Percentiles rank a stretch among this genome's conserved stretches.
Conservation (phyloP, 2,888 invertebrate genomes). For the Hofmannophila pseudospretella region DNA sequence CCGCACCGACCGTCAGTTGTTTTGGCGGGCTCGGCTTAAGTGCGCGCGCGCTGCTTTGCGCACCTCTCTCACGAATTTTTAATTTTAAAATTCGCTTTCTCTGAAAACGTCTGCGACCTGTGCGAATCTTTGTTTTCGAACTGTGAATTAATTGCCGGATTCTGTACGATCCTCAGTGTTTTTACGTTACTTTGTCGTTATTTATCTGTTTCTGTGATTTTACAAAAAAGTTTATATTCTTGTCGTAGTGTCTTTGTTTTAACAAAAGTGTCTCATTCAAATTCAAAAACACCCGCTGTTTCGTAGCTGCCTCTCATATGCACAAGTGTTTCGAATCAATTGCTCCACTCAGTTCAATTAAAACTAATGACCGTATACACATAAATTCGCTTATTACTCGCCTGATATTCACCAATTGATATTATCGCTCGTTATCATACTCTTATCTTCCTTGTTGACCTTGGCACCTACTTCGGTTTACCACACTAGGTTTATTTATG, state of each 20-base stretch:
- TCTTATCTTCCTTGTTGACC: constrained; percentile 40
- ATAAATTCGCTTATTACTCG: constrained; percentile 31
- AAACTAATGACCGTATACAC: constrained; percentile 22
- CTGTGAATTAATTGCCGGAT: constrained; percentile 4
- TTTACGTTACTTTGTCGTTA: not conserved
- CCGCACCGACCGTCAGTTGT: constrained; percentile 67
- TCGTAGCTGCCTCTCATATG: constrained; percentile 12
- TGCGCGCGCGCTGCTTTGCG: constrained; percentile 46
- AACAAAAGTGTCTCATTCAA: not conserved
- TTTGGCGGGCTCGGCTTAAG: constrained; percentile 49
- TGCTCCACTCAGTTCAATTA: constrained; percentile 25
- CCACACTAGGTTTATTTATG: constrained; percentile 13
- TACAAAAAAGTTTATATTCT: not conserved
- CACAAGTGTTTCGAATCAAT: constrained; percentile 31
- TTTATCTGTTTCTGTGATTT: not conserved
- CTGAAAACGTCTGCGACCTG: constrained; percentile 9
- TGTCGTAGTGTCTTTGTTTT: not conserved
- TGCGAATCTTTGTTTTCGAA: constrained; percentile 7
- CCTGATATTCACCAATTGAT: constrained; percentile 23
- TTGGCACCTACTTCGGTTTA: constrained; percentile 31
- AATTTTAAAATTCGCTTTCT: constrained; percentile 18
- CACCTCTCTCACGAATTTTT: constrained; percentile 19
- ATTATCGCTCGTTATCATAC: constrained; percentile 40
- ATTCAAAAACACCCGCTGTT: not conserved
- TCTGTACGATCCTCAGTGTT: not conserved